These are phyloP conservation scores for Diglossa cyanea DNA, from an alignment of 2,797 vertebrate genomes.

Conservation along the genomic window DNA sequence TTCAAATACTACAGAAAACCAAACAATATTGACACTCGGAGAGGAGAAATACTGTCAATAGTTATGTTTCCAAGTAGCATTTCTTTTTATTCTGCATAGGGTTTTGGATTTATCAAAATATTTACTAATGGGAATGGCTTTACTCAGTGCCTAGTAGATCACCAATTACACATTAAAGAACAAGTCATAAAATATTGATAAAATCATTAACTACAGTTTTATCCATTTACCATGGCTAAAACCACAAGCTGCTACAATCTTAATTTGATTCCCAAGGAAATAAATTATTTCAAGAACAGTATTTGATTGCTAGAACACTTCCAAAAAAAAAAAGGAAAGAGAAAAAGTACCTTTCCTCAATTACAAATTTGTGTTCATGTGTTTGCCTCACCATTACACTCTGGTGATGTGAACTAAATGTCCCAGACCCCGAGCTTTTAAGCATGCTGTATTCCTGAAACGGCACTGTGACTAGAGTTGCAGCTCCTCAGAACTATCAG, in stretches of 20 bases:
- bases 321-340: neutral
- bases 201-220: slow-evolving; percentile 60
- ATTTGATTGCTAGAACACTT: slow-evolving; percentile 6
- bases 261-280: slow-evolving; percentile 45
- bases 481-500: neutral
- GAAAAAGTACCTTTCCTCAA: neutral
- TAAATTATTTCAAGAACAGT: slow-evolving; percentile 6
- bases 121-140: slow-evolving; percentile 29
- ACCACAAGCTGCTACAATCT: slow-evolving; percentile 12
- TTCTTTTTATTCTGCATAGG: neutral
- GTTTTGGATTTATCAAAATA: slow-evolving; percentile 45
- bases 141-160: slow-evolving; percentile 4
- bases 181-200: slow-evolving; percentile 59
- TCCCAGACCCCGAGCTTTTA: neutral
- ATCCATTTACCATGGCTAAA: slow-evolving; percentile 34
- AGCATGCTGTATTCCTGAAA: neutral
- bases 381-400: neutral
- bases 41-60: neutral
- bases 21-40: neutral
- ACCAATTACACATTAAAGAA: slow-evolving; percentile 45
- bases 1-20: neutral
- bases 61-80: neutral
- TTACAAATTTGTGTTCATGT: neutral
- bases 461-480: neutral
- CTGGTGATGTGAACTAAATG: neutral